Percentiles rank a stretch among this genome's conserved stretches.
Evolutionary conservation across 2,888 invertebrate genomes (phyloP).

Genomic region (Leucozona laternaria): DNA sequence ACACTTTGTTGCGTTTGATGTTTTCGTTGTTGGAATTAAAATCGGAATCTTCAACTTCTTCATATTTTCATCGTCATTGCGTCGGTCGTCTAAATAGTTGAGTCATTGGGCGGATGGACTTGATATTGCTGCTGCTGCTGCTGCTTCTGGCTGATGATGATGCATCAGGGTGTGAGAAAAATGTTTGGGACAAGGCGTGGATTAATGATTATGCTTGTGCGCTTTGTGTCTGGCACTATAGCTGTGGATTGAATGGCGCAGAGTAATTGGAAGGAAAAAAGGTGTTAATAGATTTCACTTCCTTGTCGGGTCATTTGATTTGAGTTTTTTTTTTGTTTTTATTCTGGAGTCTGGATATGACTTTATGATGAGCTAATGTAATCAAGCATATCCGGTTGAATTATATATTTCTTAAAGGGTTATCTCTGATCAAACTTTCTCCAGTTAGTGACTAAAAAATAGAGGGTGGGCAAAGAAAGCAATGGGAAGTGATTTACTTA

Average conservation of each 20-base stretch:
- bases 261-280: conserved; percentile 61
- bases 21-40: conserved; percentile 36
- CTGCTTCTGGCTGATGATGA: conserved; percentile 1
- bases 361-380: conserved; percentile 13
- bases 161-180: conserved; percentile 66
- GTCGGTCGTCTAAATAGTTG: conserved; percentile 29
- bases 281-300: conserved; percentile 74
- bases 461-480: no score
- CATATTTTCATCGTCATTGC: conserved; percentile 7
- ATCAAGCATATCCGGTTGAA: conserved; percentile 21
- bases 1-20: conserved; percentile 73
- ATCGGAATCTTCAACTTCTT: conserved; percentile 12
- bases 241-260: conserved; percentile 7
- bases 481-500: no score
- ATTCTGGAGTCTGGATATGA: not conserved
- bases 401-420: no score
- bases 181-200: conserved; percentile 59
- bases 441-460: no score
- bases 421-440: no score
- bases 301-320: conserved; percentile 54
- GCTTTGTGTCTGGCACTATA: conserved; percentile 7
- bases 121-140: conserved; percentile 32
- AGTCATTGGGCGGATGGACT: conserved; percentile 46
- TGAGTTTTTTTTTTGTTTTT: conserved; percentile 29
- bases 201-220: conserved; percentile 56